phyloP scores from a whole-genome alignment of 2,888 invertebrate species.

The Pammene fasciana region DNA sequence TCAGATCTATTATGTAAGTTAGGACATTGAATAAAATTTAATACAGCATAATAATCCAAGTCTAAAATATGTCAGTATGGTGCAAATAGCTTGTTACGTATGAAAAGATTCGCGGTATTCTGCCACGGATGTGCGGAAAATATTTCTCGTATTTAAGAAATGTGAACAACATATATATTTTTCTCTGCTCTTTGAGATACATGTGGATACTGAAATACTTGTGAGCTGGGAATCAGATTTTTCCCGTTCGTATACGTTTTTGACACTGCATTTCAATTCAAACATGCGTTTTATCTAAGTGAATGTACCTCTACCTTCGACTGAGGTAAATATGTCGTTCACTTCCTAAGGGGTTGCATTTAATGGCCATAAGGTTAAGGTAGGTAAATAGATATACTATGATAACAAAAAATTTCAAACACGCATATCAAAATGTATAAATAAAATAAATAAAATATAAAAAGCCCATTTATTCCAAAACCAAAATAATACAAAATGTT shows the following conservation, averaged over 20 bases:
- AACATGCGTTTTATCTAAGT: neutral
- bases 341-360: neutral
- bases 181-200: neutral
- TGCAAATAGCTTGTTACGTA: neutral
- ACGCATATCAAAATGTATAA: too few relatives aligned
- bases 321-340: neutral
- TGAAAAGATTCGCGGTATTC: neutral
- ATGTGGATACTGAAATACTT: neutral
- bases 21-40: too few relatives aligned
- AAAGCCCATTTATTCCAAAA: too few relatives aligned
- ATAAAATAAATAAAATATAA: too few relatives aligned
- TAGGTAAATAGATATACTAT: too few relatives aligned
- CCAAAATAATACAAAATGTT: too few relatives aligned
- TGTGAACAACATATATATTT: neutral
- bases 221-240: neutral
- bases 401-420: too few relatives aligned
- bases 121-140: neutral
- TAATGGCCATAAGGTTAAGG: too few relatives aligned
- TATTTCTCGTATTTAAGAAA: neutral
- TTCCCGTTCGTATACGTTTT: neutral
- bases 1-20: too few relatives aligned
- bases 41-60: too few relatives aligned
- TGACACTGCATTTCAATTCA: slow-evolving; percentile 1
- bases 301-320: too few relatives aligned
- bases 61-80: too few relatives aligned